Evolutionary conservation across 2,888 invertebrate genomes (phyloP).

Genomic region (Pilophorus perplexus): DNA sequence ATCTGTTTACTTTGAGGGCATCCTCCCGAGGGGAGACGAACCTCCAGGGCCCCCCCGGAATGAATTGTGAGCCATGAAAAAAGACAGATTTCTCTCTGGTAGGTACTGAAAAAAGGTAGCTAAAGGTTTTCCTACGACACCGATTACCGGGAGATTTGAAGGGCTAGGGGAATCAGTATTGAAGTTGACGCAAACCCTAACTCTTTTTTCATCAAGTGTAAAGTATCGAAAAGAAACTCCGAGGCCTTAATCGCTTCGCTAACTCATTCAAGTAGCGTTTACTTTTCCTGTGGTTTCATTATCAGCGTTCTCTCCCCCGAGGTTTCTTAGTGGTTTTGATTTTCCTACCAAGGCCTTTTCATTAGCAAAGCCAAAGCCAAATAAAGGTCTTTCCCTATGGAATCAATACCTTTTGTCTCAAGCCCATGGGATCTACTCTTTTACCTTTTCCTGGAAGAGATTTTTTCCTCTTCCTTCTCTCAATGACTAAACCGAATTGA

Average conservation of each 20-base stretch:
- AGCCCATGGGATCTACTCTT: constrained; percentile 1
- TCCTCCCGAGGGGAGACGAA: neutral
- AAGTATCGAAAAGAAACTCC: no score
- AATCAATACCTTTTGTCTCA: constrained; percentile 32
- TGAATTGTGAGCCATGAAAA: neutral
- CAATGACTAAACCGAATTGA: neutral
- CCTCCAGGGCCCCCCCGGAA: neutral
- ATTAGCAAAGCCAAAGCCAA: constrained; percentile 3
- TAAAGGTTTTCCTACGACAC: no score
- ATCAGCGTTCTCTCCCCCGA: no score
- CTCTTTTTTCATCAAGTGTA: no score
- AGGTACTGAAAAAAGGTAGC: no score
- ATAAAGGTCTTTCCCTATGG: constrained; percentile 21
- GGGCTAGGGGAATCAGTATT: no score
- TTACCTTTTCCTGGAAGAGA: neutral
- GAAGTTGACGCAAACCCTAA: no score
- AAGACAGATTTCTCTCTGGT: no score
- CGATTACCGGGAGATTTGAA: no score
- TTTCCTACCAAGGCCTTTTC: constrained; percentile 9
- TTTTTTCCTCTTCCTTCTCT: neutral
- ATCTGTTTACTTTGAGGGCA: constrained; percentile 20
- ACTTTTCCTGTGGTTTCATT: constrained; percentile 24
- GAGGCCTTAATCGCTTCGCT: constrained; percentile 22
- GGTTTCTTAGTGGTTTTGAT: no score
- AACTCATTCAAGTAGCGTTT: constrained; percentile 32